phyloP scores from a whole-genome alignment of 2,888 invertebrate species.

The Alcis repandata region DNA sequence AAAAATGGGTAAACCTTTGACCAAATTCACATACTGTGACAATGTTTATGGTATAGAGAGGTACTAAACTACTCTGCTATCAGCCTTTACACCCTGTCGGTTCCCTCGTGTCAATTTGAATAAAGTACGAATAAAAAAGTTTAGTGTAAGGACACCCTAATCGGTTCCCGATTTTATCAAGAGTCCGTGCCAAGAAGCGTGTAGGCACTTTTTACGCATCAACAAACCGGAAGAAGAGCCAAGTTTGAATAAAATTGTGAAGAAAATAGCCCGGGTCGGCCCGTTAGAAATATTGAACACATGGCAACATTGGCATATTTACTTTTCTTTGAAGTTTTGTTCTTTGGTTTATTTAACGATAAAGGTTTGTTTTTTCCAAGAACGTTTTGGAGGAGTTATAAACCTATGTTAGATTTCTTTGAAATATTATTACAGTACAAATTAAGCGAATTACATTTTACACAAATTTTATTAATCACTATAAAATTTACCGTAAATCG shows the following conservation, averaged over 20 bases:
- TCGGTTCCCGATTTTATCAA: slow-evolving; percentile 72
- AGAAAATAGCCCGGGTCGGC: slow-evolving; percentile 33
- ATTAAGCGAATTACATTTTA: not conserved
- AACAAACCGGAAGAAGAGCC: slow-evolving; percentile 56
- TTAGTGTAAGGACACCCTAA: slow-evolving; percentile 69
- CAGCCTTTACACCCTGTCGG: slow-evolving; percentile 72
- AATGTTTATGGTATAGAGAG: slow-evolving; percentile 29
- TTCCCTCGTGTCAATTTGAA: slow-evolving; percentile 72
- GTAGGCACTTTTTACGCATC: slow-evolving; percentile 67
- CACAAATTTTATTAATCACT: not conserved
- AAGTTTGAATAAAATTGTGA: slow-evolving; percentile 53
- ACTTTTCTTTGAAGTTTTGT: slow-evolving; percentile 14
- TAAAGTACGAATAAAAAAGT: slow-evolving; percentile 75
- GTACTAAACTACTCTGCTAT: slow-evolving; percentile 72
- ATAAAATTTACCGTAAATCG: not conserved
- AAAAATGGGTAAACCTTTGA: slow-evolving; percentile 3
- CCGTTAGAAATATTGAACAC: slow-evolving; percentile 37
- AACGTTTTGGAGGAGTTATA: not conserved
- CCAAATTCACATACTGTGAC: slow-evolving; percentile 14
- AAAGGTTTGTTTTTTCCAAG: not conserved
- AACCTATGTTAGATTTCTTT: too few relatives aligned
- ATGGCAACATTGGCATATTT: slow-evolving; percentile 26
- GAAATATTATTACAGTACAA: too few relatives aligned
- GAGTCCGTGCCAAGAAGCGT: slow-evolving; percentile 61
- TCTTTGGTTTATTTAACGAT: not conserved